Evolutionary conservation across 2,113 vertebrate genomes (phyloP).

Genomic region (Scolopax mira): DNA sequence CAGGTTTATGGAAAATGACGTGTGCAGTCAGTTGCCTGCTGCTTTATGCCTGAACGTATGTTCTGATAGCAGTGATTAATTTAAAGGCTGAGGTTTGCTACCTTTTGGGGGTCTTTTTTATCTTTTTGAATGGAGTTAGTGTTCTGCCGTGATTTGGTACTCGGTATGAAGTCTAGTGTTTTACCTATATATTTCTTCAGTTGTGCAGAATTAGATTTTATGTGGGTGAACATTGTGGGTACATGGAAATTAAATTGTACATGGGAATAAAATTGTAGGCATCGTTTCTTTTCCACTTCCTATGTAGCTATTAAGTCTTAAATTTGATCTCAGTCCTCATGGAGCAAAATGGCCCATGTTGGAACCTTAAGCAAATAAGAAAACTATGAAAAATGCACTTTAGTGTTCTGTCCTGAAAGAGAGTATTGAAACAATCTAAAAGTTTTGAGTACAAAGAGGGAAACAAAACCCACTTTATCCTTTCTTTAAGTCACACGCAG

Average conservation of each 20-base stretch:
- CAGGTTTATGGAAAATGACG: rapidly evolving
- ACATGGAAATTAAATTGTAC: no score
- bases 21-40: no score
- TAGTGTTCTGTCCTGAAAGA: neutral
- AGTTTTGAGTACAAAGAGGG: neutral
- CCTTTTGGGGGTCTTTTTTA: neutral
- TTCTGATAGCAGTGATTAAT: neutral
- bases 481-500: neutral
- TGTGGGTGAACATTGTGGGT: neutral
- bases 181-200: neutral
- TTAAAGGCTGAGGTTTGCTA: neutral
- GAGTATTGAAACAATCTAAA: neutral
- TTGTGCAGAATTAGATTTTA: neutral
- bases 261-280: neutral
- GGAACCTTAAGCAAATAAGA: neutral
- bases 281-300: neutral
- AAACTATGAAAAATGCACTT: neutral
- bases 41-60: neutral
- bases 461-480: neutral
- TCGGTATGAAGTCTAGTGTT: neutral
- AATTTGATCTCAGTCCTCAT: neutral
- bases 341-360: neutral
- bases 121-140: neutral
- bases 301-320: neutral
- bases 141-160: neutral